These are phyloP conservation scores for Drosophila varians DNA, from an alignment of 1,140 invertebrate species.

Conservation along the genomic window DNA sequence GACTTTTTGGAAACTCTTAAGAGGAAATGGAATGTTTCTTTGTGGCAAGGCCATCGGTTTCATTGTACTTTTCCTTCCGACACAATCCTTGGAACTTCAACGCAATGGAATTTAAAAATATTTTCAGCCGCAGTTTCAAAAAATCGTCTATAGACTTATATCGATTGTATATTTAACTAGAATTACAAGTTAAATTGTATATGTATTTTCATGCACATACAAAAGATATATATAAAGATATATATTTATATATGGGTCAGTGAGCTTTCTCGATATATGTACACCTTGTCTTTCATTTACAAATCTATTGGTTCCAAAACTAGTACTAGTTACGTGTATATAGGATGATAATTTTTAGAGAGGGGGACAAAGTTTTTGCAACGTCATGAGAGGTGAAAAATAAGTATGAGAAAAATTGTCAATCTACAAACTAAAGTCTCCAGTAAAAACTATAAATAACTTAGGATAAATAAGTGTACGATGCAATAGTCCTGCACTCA, in stretches of 20 bases:
- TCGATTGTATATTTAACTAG: constrained; percentile 60
- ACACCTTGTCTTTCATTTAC: constrained; percentile 59
- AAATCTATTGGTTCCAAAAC: constrained; percentile 67
- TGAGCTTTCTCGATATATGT: constrained; percentile 65
- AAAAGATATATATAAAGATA: constrained; percentile 32
- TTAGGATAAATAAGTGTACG: constrained; percentile 70
- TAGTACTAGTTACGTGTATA: constrained; percentile 51
- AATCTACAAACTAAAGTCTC: constrained; percentile 49
- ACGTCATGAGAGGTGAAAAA: constrained; percentile 15
- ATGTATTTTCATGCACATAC: constrained; percentile 45
- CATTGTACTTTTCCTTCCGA: not conserved
- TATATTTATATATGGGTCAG: constrained; percentile 45
- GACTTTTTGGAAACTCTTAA: constrained; percentile 2
- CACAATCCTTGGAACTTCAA: constrained; percentile 29
- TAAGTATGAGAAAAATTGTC: constrained; percentile 37
- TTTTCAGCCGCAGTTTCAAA: constrained; percentile 21
- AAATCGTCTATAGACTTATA: constrained; percentile 50
- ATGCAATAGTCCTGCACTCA: constrained; percentile 80
- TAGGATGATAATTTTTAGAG: constrained; percentile 31
- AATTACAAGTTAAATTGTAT: constrained; percentile 39
- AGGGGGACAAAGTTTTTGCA: constrained; percentile 10
- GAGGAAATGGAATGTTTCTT: constrained; percentile 29
- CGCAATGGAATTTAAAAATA: constrained; percentile 11
- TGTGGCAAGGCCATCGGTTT: constrained; percentile 11
- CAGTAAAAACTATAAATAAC: constrained; percentile 66